Conservation (phyloP, 2,113 vertebrate genomes). For the Dinomys branickii region DNA sequence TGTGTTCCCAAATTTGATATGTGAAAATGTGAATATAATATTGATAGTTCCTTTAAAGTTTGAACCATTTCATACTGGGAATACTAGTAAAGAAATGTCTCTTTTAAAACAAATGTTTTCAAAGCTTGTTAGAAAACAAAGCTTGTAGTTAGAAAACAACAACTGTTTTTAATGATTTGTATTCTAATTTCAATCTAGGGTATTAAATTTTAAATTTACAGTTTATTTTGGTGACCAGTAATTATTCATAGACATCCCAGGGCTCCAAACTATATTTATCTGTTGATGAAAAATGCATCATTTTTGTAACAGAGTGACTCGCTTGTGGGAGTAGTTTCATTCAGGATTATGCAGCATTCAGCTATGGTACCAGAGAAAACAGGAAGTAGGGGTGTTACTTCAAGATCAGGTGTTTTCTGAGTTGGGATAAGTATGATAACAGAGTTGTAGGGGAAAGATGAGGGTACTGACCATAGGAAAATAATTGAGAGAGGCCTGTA, state of each 20-base stretch:
- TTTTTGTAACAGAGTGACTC: conserved; percentile 19
- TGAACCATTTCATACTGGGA: background rate
- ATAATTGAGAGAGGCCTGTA: background rate
- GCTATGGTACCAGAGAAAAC: background rate
- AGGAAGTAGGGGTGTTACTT: background rate
- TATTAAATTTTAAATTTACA: conserved; percentile 24
- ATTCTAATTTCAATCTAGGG: conserved; percentile 4
- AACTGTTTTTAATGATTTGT: background rate
- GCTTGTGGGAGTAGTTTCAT: background rate
- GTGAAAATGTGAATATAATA: conserved; percentile 14
- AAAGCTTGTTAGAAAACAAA: conserved; percentile 24
- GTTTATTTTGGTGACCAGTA: conserved; percentile 20
- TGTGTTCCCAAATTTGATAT: conserved; percentile 8
- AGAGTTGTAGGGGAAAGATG: conserved; percentile 3
- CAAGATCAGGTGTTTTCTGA: background rate
- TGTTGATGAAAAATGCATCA: background rate
- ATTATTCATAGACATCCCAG: background rate
- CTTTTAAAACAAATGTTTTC: conserved; percentile 40
- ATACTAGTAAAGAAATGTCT: conserved; percentile 24
- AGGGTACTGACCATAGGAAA: background rate
- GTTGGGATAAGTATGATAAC: background rate
- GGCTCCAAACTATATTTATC: conserved; percentile 22
- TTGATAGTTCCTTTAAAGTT: conserved; percentile 39
- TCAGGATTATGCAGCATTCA: background rate
- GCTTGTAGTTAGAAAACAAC: background rate